Evolutionary conservation across 2,113 vertebrate genomes (phyloP), one percentile per base, ranked within the genome.

Genomic region (Oreotrochilus melanogaster): DNA sequence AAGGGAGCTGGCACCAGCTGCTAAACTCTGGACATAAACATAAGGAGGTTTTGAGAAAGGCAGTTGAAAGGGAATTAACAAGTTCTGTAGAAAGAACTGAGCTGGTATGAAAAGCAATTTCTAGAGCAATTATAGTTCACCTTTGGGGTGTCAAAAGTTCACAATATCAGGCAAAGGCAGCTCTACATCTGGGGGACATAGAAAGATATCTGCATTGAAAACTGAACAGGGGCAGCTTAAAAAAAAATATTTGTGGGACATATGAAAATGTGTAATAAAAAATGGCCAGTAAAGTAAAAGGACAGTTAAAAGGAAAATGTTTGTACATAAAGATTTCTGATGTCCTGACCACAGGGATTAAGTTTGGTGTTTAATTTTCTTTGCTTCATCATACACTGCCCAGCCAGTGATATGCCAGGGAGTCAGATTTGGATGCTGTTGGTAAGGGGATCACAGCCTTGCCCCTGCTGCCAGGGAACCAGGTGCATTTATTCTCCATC

Each of bases 1-100:
- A 73, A 69, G 47, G 19, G 31, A 91, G 33, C 53, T 94, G 78
- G 45, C 66, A n/a, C 7, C 70, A 48, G 19, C n/a, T 88, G 92
- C 50, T 87, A 45, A 71, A 43, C 35, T 17, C 42, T 54, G 94
- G 60, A 50, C 17, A 69, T 27, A n/a, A 78, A 45, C 45, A 27
- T 21, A 39, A 56, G 42, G 31, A 72, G 25, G 48, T 66, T 71
- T 51, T 94, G 60, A 89, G n/a, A 73, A 86, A 69, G 71, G 39
- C 69, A 58, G 25, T 18, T 1, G 0, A 47, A 53, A 82, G 81
- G 21, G 89, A 82, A 88, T 70, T 54, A 64, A 27, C 33, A 66
- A 27, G 47, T 74, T 80, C 39, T 58, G 39, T 50, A 42, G 43
- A 42, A 88, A 37, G 54, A 88, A 71, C 11, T 11, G 47, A 48